A percentile compares a stretch with the other conserved stretches of the same genome.
Conservation (phyloP, 2,113 vertebrate genomes). For the Nanger granti region DNA sequence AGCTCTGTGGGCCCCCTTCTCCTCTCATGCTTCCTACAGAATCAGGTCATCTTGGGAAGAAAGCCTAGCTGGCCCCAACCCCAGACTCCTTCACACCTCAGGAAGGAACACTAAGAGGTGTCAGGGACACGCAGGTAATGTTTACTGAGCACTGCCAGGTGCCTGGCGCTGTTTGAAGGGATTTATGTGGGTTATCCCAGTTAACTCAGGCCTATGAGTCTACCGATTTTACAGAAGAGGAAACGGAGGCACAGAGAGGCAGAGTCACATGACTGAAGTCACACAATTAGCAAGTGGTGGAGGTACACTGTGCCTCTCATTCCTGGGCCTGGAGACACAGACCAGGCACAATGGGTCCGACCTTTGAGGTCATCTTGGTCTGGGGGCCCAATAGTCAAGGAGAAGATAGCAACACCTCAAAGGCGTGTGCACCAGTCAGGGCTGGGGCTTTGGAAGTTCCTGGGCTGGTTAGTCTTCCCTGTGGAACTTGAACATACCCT, state of each 20-base stretch:
- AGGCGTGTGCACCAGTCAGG: fast-evolving
- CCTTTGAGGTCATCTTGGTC: neutral
- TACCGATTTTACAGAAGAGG: conserved; percentile 11
- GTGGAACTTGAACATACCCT: neutral
- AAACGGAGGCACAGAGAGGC: neutral
- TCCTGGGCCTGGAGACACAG: neutral
- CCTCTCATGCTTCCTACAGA: neutral
- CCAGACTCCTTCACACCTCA: neutral
- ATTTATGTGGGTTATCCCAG: neutral
- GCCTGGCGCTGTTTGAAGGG: neutral
- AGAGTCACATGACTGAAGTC: neutral
- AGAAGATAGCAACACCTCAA: neutral
- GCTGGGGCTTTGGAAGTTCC: neutral
- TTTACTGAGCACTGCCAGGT: neutral
- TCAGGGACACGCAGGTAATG: neutral
- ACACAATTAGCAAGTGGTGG: neutral
- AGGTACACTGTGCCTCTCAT: neutral
- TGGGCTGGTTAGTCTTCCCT: fast-evolving
- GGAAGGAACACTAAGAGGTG: neutral
- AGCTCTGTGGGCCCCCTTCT: conserved; percentile 10
- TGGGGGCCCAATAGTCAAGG: neutral
- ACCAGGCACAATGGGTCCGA: neutral
- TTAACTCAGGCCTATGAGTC: neutral
- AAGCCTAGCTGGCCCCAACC: neutral
- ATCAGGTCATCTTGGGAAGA: conserved; percentile 16